Conservation (phyloP, 2,113 vertebrate genomes). For the Coryphaenoides rupestris region DNA sequence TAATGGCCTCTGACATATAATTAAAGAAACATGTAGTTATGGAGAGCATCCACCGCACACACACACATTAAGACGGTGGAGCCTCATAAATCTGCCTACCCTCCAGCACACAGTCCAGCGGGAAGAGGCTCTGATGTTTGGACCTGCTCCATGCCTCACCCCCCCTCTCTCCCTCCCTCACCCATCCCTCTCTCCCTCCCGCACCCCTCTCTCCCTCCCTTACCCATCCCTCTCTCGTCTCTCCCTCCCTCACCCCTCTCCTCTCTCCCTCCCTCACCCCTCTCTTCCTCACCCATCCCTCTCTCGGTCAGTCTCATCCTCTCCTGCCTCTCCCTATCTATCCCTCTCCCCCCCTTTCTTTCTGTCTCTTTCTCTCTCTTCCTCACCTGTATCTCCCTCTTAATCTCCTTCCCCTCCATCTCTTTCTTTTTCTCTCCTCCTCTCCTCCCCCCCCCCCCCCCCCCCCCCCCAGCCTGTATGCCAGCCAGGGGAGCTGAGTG, state of each 20-base stretch:
- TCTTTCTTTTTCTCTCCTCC: neutral
- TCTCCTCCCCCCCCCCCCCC: constrained; percentile 32
- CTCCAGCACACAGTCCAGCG: constrained; percentile 46
- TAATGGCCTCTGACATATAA: constrained; percentile 83
- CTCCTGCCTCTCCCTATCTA: constrained; percentile 12
- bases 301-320: too few relatives aligned
- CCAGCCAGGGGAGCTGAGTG: constrained; percentile 53
- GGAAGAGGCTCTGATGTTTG: constrained; percentile 61
- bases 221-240: constrained; percentile 15
- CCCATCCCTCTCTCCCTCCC: too few relatives aligned
- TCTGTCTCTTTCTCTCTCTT: constrained; percentile 8
- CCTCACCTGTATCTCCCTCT: constrained; percentile 7
- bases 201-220: constrained; percentile 13
- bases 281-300: too few relatives aligned
- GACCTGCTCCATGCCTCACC: constrained; percentile 62
- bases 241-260: neutral
- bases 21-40: constrained; percentile 82
- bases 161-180: constrained; percentile 29
- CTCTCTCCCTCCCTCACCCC: constrained; percentile 22
- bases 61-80: constrained; percentile 74
- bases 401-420: neutral
- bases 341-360: constrained; percentile 14
- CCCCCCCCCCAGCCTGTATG: constrained; percentile 24
- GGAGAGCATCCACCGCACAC: constrained; percentile 68
- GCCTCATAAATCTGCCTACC: constrained; percentile 70